These are phyloP conservation scores for Thaumatotibia leucotreta DNA, from an alignment of 1,140 invertebrate species.

Conservation along the genomic window DNA sequence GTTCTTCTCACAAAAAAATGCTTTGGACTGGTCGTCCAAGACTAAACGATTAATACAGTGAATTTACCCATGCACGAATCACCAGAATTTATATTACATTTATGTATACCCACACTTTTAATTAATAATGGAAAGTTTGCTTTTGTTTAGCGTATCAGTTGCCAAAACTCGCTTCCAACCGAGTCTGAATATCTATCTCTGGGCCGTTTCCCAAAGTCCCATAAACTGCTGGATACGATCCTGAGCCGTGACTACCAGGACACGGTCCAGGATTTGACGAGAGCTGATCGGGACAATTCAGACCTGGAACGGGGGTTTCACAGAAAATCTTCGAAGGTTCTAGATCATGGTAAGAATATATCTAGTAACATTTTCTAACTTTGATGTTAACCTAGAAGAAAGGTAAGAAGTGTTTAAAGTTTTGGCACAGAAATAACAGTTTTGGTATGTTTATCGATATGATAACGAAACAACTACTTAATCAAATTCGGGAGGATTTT, in stretches of 20 bases:
- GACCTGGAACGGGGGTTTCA: background rate
- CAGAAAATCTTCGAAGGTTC: conserved; percentile 13
- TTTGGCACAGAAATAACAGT: too few species aligned
- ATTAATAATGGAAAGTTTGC: background rate
- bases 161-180: background rate
- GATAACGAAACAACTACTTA: too few species aligned
- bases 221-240: conserved; percentile 26
- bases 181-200: conserved; percentile 28
- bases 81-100: background rate
- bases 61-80: too few species aligned
- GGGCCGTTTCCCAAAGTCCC: conserved; percentile 23
- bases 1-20: too few species aligned
- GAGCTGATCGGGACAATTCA: background rate
- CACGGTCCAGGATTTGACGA: conserved; percentile 31
- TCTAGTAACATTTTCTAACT: background rate
- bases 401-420: background rate
- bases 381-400: background rate
- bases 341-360: conserved; percentile 14
- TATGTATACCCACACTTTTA: background rate
- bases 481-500: too few species aligned
- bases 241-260: conserved; percentile 34
- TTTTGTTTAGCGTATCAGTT: background rate
- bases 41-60: too few species aligned
- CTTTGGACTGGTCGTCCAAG: too few species aligned
- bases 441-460: too few species aligned